Base-by-base conservation (phyloP, 2,797 vertebrate species). In the Kryptolebias ocellatus region DNA sequence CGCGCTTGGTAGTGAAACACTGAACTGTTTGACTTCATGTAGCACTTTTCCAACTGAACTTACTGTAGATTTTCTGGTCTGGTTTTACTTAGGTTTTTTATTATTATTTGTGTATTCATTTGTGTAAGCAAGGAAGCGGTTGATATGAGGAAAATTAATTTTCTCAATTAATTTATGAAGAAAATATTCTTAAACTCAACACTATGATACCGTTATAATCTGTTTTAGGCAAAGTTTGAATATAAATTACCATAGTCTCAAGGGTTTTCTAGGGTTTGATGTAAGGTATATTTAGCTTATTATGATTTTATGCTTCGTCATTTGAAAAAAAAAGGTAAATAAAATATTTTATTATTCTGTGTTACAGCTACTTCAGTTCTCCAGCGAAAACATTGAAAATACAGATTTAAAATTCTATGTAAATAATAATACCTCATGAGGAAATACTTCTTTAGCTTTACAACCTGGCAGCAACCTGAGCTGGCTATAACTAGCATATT, bases 21-120 rank as follows among this genome's bases (percentile, higher is more conserved):
- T 74, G 56, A 16, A 27, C 59, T 49, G 72, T 74, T 61, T 5
- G 14, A 18, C 58, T 77, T 83, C 52, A 76, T 82, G 67, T 64
- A 55, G 67, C 67, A 74, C 68, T 70, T 78, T 81, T 81, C n/a
- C 64, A 66, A 65, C 67, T 60, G 7, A 71, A 66, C 27, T 70
- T 47, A 34, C 10, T 59, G 50, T 29, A 61, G 71, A 77, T 58
- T n/a, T 11, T 39, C 34, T 17, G 24, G 58, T 64, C 63, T 4
- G 1, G 45, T 54, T 52, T 51, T 14, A 24, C 20, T 34, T 34
- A 34, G 9, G 31, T 14, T 31, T 57, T 63, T 65, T 59, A 15
- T 20, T 34, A 50, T 52, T 14, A 16, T 67, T 61, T 31, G 57
- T 42, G 11, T 11, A 3, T 20, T 1, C 18, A 24, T 67, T 59